Percentiles rank a stretch among this genome's conserved stretches.
phyloP scores from a whole-genome alignment of 2,888 invertebrate species.

The Brachyptera risi region DNA sequence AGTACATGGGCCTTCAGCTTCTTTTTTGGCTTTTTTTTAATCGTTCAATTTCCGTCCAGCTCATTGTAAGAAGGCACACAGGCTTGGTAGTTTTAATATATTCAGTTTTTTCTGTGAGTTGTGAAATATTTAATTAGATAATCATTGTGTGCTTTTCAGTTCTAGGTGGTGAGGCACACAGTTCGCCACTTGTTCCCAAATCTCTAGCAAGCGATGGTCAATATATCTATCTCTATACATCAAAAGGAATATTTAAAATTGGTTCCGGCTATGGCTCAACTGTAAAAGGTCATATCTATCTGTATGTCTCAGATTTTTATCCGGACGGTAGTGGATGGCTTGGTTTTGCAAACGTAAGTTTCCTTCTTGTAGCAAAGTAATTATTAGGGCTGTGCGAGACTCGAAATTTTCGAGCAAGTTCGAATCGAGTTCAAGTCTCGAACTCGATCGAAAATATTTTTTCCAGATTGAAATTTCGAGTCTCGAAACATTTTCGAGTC shows the following conservation, averaged over 20 bases:
- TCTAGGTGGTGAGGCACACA: constrained; percentile 39
- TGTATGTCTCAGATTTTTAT: constrained; percentile 77
- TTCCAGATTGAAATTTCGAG: too few species aligned
- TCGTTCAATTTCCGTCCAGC: too few species aligned
- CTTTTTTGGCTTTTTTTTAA: too few species aligned
- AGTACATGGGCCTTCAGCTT: too few species aligned
- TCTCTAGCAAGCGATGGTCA: constrained; percentile 87
- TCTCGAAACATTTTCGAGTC: too few species aligned
- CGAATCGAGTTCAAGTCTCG: too few species aligned
- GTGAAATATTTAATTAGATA: neutral
- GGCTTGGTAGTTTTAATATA: too few species aligned
- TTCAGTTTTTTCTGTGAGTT: neutral
- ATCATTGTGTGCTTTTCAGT: constrained; percentile 42
- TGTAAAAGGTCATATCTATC: constrained; percentile 83
- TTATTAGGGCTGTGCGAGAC: too few species aligned
- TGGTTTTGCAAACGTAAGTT: constrained; percentile 75
- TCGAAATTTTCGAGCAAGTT: too few species aligned
- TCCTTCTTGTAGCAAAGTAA: too few species aligned
- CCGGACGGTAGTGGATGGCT: constrained; percentile 80
- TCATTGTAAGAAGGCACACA: too few species aligned
- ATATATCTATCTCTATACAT: constrained; percentile 81
- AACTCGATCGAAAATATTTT: too few species aligned
- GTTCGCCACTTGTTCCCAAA: constrained; percentile 47
- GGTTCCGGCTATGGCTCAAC: constrained; percentile 95
- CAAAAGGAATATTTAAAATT: constrained; percentile 83